Evolutionary conservation across 2,113 vertebrate species (phyloP), one percentile per base, ranked within the genome.

Genomic region (Dasyurus viverrinus): DNA sequence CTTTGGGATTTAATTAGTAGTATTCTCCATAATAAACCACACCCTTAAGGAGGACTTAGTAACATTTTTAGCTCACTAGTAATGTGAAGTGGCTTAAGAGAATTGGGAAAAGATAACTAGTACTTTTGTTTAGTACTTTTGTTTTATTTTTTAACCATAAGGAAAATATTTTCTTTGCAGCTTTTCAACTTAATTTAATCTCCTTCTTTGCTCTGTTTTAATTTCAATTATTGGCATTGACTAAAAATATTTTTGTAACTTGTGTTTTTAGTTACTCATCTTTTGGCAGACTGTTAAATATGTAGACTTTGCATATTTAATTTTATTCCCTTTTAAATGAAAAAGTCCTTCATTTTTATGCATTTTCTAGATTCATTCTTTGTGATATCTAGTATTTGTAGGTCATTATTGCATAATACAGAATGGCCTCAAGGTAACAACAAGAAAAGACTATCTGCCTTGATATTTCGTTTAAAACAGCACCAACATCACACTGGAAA

Each of bases 131-230:
- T 23, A 22, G 14, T 55, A 90, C 93, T 23, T 53, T 42, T n/a
- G 54, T 50, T 94, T 23, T 9, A 54, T 9, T 68, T 84, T 84
- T 84, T 54, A 23, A 42, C 68, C 19, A 84, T 1, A n/a, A 42
- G 68, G n/a, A 84, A 84, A 84, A 42, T 84, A 84, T 84, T 46
- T 54, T 68, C 52, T 90, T 55, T 94, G 92, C 52, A 91, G 26
- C 54, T 92, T 54, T 76, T 96, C 92, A 90, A 93, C 94, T 95
- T 91, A 95, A 90, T 91, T 94, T 92, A 76, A 95, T 94, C 19
- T 19, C 11, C 23, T 94, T 94, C 57, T 96, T 96, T 91, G 94
- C 53, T 89, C 53, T 89, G 48, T 47, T 93, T 93, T 95, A n/a
- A 95, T 30, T 97, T 93, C 94, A 26, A 84, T 94, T 92, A 24